phyloP scores from a whole-genome alignment of 2,888 invertebrate species.

The Electrophaes corylata region DNA sequence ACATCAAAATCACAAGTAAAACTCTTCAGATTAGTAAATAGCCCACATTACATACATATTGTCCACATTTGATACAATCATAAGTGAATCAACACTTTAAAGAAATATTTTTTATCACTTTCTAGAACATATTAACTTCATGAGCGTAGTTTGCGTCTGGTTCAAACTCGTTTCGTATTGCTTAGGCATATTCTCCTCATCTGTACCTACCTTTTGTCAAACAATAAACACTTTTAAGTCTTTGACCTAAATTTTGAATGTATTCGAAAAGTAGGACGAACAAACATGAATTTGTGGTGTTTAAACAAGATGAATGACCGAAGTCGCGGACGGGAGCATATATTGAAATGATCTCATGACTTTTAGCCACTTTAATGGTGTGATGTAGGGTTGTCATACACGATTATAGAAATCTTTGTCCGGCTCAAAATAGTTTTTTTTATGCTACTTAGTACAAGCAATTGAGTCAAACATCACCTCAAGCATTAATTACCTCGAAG shows the following conservation, averaged over 20 bases:
- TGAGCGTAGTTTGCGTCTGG: too few species aligned
- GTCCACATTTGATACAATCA: too few species aligned
- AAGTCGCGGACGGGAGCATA: conserved; percentile 29
- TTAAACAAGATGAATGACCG: conserved; percentile 61
- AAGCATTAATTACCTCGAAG: too few species aligned
- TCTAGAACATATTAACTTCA: too few species aligned
- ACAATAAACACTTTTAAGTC: conserved; percentile 61
- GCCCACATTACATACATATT: too few species aligned
- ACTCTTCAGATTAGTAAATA: too few species aligned
- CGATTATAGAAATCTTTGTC: background rate
- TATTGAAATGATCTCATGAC: conserved; percentile 35
- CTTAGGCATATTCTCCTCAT: conserved; percentile 11
- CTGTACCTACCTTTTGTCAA: conserved; percentile 47
- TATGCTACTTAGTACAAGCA: too few species aligned
- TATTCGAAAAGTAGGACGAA: conserved; percentile 54
- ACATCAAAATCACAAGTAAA: too few species aligned
- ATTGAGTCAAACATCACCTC: too few species aligned
- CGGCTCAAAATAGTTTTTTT: background rate
- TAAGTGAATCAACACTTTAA: too few species aligned
- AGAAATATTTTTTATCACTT: too few species aligned
- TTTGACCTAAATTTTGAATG: conserved; percentile 66
- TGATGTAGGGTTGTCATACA: background rate
- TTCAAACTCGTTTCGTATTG: background rate
- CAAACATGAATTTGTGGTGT: conserved; percentile 52
- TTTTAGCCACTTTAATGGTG: conserved; percentile 19